Evolutionary conservation across 1,140 invertebrate genomes (phyloP), one percentile per base, ranked within the genome.

Genomic region (Parapsyche elsis): DNA sequence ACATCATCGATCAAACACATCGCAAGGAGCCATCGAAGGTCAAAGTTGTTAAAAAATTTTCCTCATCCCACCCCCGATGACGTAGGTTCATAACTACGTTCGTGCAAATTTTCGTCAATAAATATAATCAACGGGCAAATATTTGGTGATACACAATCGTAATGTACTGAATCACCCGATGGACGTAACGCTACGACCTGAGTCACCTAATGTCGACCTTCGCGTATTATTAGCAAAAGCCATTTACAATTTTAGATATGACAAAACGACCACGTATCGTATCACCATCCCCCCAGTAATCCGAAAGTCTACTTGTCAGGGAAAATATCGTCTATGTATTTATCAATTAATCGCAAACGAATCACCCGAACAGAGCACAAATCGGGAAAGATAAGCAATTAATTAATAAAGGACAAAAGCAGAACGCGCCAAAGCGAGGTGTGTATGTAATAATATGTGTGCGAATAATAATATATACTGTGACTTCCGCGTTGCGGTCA

Each of bases 211-310:
- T 16, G 10, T 53, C 44, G 73, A 57, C 73, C 73, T 75, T 59
- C 73, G 73, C 24, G 44, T 75, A 59, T 75, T 75, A 57, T 75
- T 75, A 59, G 46, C 24, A n/a, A 59, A 46, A 73, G 16, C 71
- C 61, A 67, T 67, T 67, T 53, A 21, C 23, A 45, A 73, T 73
- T 73, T 73, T 46, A 73, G 38, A 38, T 73, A 1, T 38, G 45
- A 23, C 30, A 46, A 46, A 16, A 67, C n/a, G 16, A 5, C 21
- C 19, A 21, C 12, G 10, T 12, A 26, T 67, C 64, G 26, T 4
- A 24, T 67, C 26, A 24, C 21, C 57, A 2, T n/a, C 49, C 49
- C 49, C 49, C 12, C 49, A 4, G 10, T n/a, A 10, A 10, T 53
- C n/a, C n/a, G n/a, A 19, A 53, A 38, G 30, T 4, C 30, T 4